Evolutionary conservation across 2,797 vertebrate species (phyloP), one percentile per base, ranked within the genome.

Genomic region (Paguma larvata): DNA sequence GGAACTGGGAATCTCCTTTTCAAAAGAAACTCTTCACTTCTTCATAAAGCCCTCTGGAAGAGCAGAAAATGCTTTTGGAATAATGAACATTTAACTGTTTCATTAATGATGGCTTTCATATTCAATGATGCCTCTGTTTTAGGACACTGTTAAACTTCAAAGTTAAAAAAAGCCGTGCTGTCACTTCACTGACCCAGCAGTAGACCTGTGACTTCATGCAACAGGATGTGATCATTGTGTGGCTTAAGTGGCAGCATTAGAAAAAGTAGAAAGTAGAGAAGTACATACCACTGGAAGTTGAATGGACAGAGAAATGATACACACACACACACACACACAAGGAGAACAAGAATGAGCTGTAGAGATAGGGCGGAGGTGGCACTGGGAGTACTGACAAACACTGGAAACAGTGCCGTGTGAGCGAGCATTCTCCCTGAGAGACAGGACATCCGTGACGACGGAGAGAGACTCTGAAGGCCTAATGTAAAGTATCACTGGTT

Each of bases 61-160:
- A 27, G 41, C 3, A 34, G 67, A 59, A 80, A 51, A 51, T 85
- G 85, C 62, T 85, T 93, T 65, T 34, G 30, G 44, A 79, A 93
- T 41, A 82, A 89, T 63, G 25, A 87, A 86, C 92, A 63, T 65
- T 56, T 27, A 89, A 46, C 19, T 63, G 7, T 56, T 73, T 85
- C 68, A 68, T 93, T 48, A 92, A 91, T 85, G 21, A 72, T 56
- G 34, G 46, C 21, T 67, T 89, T 91, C 25, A 80, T 91, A 83
- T 65, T 86, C 18, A 44, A 2, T 85, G 72, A 38, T 25, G 10
- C 23, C 16, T 80, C 34, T 63, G n/a, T 85, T 92, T 92, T 83
- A 80, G 70, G 70, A 62, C 21, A 70, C 51, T 62, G 23, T 46
- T 84, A 93, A 89, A 46, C 23, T 4, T 78, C 10, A 48, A 59